Base-by-base conservation (phyloP, 2,888 invertebrate species). In the Eilema sororculum region DNA sequence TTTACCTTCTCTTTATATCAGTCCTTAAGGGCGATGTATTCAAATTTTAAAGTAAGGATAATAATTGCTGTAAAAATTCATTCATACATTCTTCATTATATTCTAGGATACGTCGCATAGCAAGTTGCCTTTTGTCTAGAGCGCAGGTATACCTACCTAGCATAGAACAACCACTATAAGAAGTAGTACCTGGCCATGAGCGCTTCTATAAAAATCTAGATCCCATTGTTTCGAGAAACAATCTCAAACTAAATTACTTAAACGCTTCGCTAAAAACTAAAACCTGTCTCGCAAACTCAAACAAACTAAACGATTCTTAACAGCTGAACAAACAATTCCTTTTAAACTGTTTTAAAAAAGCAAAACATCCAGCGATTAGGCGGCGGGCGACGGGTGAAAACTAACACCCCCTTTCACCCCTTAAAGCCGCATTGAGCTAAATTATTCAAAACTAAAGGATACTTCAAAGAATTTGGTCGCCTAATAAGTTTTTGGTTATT, bases 261-360 rank as follows among this genome's bases (percentile, higher is more conserved):
- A 46, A 52, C 8, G 52, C 52, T n/a, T 46, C 41, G 25, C 62
- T 20, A 62, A 20, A 25, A 62, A 62, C 12, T 62, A 41, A 62
- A 41, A 62, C 41, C 33, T 6, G n/a, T 37, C 33, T 37, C 22
- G 52, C 52, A 52, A 52, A 52, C 20, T 52, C n/a, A n/a, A 52
- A 63, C 30, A 30, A 3, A 41, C 46, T 67, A 64, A 78, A 37
- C 65, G 73, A 67, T 74, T 64, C 56, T 76, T 63, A 76, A 76
- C 24, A 61, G 59, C 37, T 24, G n/a, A 37, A 69, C 13, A 59
- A 72, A 79, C 62, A 59, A 75, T 69, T 69, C 58, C 63, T 70
- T 66, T 70, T 62, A 70, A 10, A 67, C 8, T 25, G 13, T 72
- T 74, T 65, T 46, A 70, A 70, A 62, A 56, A 66, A 65, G 46